Conservation (phyloP, 2,888 invertebrate species). For the Drosophila leonis region DNA sequence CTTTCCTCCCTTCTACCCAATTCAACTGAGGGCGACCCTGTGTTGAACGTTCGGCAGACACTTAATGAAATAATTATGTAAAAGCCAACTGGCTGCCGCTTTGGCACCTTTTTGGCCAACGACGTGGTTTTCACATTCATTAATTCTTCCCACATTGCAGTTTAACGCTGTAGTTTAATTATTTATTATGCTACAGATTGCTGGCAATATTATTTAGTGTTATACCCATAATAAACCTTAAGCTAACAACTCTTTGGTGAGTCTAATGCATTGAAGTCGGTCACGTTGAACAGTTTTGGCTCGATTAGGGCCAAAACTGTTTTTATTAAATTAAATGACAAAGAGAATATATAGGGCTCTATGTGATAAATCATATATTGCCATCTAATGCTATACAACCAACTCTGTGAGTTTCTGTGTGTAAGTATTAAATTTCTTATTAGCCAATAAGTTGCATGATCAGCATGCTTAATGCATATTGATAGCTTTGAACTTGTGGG, state of each 20-base stretch:
- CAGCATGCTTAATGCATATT: background rate
- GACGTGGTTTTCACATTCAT: constrained; percentile 67
- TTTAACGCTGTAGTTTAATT: constrained; percentile 40
- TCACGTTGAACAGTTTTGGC: background rate
- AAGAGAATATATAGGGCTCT: too few species aligned
- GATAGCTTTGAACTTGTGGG: background rate
- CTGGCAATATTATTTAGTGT: constrained; percentile 19
- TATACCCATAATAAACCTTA: constrained; percentile 6
- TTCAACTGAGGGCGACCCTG: background rate
- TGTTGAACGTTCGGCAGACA: constrained; percentile 42
- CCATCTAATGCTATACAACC: background rate
- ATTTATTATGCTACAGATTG: constrained; percentile 29
- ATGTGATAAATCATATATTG: too few species aligned
- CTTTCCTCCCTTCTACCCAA: background rate
- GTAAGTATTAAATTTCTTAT: background rate
- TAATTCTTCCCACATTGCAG: constrained; percentile 53
- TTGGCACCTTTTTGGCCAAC: constrained; percentile 58
- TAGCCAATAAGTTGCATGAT: background rate
- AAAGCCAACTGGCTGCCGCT: constrained; percentile 58
- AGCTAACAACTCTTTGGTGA: background rate
- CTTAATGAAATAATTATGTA: constrained; percentile 79
- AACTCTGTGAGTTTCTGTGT: too few species aligned
- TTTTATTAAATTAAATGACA: too few species aligned
- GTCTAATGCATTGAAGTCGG: background rate
- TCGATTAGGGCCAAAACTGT: too few species aligned